These are phyloP conservation scores for Archocentrus centrarchus DNA, from an alignment of 2,113 vertebrate species.

Conservation along the genomic window DNA sequence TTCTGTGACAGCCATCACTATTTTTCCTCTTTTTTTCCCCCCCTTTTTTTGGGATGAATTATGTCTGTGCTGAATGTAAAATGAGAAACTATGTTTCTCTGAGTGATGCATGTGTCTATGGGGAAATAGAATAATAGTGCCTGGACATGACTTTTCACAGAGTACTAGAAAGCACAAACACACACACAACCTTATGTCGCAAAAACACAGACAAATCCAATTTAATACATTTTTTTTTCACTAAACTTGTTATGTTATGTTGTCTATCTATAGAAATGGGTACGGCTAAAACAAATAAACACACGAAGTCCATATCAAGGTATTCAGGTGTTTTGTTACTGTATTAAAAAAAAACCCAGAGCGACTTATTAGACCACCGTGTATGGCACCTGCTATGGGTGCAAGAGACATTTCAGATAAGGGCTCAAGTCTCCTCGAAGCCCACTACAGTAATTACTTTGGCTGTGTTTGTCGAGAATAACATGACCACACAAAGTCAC, in stretches of 20 bases:
- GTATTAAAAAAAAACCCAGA: constrained; percentile 7
- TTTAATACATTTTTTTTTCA: constrained; percentile 15
- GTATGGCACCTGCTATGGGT: constrained; percentile 16
- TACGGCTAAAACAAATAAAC: background rate
- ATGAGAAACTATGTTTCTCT: constrained; percentile 24
- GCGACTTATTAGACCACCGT: constrained; percentile 47
- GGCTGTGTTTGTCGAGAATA: constrained; percentile 13
- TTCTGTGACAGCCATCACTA: constrained; percentile 2
- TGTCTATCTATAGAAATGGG: background rate
- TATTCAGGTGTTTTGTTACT: constrained; percentile 1
- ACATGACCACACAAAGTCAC: background rate
- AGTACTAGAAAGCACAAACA: background rate
- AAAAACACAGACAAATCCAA: background rate
- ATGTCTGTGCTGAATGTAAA: constrained; percentile 9
- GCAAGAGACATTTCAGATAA: constrained; percentile 8
- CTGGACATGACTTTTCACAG: background rate
- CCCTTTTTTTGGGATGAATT: constrained; percentile 23
- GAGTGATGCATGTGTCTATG: constrained; percentile 30
- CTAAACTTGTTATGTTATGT: background rate
- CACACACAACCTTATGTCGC: background rate
- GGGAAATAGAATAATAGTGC: background rate
- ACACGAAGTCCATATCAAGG: background rate
- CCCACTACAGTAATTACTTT: constrained; percentile 23
- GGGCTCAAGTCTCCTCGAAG: constrained; percentile 22
- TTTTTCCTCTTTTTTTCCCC: background rate